Conservation (phyloP, 1,140 invertebrate genomes). For the Tribolium castaneum region DNA sequence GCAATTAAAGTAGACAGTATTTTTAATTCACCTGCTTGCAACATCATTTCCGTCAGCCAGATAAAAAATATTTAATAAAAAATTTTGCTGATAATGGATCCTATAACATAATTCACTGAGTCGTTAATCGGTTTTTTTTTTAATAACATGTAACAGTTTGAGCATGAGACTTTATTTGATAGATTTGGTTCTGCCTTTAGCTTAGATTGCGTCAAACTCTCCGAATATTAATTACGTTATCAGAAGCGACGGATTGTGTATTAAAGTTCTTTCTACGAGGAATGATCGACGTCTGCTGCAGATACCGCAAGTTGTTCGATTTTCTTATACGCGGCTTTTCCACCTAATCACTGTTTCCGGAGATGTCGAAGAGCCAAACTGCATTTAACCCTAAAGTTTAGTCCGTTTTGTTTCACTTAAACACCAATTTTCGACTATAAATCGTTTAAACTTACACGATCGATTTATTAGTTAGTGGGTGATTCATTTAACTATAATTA, state of each 20-base stretch:
- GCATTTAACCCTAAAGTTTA: neutral
- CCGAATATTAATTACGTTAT: neutral
- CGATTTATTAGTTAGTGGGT: neutral
- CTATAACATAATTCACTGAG: neutral
- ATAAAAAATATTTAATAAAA: too few species aligned
- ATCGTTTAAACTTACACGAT: neutral
- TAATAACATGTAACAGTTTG: neutral
- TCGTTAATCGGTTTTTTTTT: neutral
- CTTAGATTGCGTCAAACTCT: neutral
- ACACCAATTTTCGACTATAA: neutral
- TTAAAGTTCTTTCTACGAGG: neutral
- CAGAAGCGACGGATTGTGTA: neutral
- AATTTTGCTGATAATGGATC: neutral
- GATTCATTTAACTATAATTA: constrained; percentile 10
- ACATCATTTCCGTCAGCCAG: neutral
- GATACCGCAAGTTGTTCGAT: neutral
- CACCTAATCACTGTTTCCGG: neutral
- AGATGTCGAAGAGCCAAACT: neutral
- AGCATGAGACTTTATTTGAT: neutral
- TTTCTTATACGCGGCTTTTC: neutral
- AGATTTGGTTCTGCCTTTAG: neutral
- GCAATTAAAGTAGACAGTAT: constrained; percentile 4
- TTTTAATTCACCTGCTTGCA: neutral
- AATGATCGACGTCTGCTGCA: neutral
- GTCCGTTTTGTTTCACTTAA: neutral